These are phyloP conservation scores for Ctenosaura bakeri DNA, from an alignment of 2,797 vertebrate genomes.

Conservation along the genomic window DNA sequence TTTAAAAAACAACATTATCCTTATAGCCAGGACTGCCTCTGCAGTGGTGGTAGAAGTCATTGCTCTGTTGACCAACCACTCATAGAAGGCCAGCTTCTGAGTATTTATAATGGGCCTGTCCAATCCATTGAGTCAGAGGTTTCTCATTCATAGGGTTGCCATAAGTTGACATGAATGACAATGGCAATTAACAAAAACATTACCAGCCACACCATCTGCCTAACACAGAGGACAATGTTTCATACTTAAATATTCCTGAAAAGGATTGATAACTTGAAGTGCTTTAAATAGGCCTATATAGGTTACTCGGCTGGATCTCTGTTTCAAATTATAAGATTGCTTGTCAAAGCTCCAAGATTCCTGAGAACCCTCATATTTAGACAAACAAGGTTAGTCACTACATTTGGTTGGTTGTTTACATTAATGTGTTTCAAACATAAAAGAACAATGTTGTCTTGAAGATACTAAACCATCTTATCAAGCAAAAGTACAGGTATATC, in stretches of 20 bases:
- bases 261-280: no score
- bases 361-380: not conserved
- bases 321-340: not conserved
- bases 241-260: not conserved
- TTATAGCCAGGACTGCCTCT: not conserved
- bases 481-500: slow-evolving; percentile 7
- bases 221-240: not conserved
- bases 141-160: no score
- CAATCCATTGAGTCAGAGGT: not conserved
- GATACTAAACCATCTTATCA: not conserved
- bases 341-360: not conserved
- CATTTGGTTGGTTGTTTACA: slow-evolving; percentile 15
- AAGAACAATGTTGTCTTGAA: not conserved
- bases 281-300: not conserved
- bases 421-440: not conserved
- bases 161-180: no score
- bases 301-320: no score
- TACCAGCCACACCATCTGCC: not conserved
- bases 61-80: not conserved
- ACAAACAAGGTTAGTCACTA: not conserved
- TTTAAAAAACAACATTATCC: no score
- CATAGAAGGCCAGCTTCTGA: not conserved
- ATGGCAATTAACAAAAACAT: no score
- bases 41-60: not conserved
- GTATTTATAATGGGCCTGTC: not conserved